Base-by-base conservation (phyloP, 2,113 vertebrate genomes). In the Morone saxatilis region DNA sequence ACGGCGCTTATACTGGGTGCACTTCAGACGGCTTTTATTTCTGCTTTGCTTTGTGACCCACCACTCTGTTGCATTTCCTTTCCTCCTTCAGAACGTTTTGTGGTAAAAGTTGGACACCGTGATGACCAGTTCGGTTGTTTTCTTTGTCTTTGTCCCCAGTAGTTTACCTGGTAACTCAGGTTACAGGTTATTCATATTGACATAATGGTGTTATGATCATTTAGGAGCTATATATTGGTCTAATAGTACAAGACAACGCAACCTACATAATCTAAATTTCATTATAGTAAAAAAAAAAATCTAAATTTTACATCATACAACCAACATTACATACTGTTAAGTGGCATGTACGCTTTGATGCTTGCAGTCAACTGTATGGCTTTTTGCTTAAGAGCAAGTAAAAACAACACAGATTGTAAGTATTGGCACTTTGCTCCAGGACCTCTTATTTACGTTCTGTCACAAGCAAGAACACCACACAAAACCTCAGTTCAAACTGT, bases 21-120 rank as follows among this genome's bases (percentile, higher is more conserved):
- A 47, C 76, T 76, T 73, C 81, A 41, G 50, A 80, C 11, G 25
- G 60, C 43, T 82, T 43, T 83, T 43, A 66, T 66, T 77, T 80
- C 19, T 57, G 2, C 80, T 84, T 70, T 73, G 25, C 68, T 81
- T 71, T 54, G 40, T 68, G 22, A 83, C 25, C 65, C 14, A 36
- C 66, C 50, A 14, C 22, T 66, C 40, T 57, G 59, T 56, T 71
- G 36, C 56, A 36, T 83, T 71, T 69, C 70, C 43, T 67, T 25
- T 73, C 6, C 59, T 47, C 54, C 70, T 59, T 67, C 48, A 77
- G 12, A 54, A 38, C 47, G 13, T 71, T n/a, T 63, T 60, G 48
- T 63, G 47, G 50, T 20, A 47, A 53, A 78, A 51, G 48, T 75
- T 73, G 40, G 66, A 75, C 51, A 36, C 22, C 4, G 14, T 51